These are phyloP conservation scores for Apotomis turbidana DNA, from an alignment of 2,888 invertebrate genomes.

Conservation along the genomic window DNA sequence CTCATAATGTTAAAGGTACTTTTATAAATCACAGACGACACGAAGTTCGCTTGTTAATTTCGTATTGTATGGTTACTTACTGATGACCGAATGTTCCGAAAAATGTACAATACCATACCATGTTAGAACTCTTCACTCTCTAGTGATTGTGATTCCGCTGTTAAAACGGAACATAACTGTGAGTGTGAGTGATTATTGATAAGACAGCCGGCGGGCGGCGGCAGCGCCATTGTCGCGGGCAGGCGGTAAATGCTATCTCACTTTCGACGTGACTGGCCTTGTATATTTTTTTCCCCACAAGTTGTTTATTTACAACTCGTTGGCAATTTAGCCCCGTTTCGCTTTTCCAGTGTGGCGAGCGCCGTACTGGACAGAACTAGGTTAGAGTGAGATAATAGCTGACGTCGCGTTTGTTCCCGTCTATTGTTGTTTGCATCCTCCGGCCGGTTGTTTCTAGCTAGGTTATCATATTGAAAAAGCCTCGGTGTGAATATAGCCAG, in stretches of 20 bases:
- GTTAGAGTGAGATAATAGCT: constrained; percentile 69
- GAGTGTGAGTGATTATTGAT: constrained; percentile 1
- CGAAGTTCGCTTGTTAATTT: background rate
- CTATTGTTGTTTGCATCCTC: constrained; percentile 65
- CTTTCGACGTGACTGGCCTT: constrained; percentile 49
- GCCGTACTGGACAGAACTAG: constrained; percentile 58
- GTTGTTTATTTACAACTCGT: constrained; percentile 59
- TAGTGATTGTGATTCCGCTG: background rate
- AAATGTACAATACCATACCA: background rate
- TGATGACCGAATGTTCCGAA: background rate
- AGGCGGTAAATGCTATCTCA: constrained; percentile 45
- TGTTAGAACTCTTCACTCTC: no score
- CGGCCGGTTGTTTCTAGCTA: constrained; percentile 47
- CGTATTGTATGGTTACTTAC: background rate
- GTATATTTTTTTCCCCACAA: constrained; percentile 50
- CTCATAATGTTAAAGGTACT: background rate
- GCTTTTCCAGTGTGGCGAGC: constrained; percentile 53
- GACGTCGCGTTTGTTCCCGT: constrained; percentile 63
- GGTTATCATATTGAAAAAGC: constrained; percentile 42
- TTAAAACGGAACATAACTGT: background rate
- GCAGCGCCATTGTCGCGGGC: constrained; percentile 40
- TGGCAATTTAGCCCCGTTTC: constrained; percentile 61
- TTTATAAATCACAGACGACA: background rate
- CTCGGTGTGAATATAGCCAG: constrained; percentile 39
- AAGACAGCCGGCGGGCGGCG: background rate